Evolutionary conservation across 1,140 invertebrate genomes (phyloP).

Genomic region (Hetaerina americana): DNA sequence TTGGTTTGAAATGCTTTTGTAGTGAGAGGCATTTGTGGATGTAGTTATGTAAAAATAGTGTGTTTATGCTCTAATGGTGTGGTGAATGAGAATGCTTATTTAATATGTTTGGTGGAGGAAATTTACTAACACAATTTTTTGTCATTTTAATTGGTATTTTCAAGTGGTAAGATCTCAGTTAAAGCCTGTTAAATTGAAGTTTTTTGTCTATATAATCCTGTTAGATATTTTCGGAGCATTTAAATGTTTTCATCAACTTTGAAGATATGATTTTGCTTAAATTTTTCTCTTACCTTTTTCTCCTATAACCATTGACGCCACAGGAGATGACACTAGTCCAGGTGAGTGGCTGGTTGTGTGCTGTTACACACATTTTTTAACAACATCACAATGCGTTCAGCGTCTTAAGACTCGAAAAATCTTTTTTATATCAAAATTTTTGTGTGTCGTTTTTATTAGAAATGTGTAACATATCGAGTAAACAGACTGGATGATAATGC

Average conservation of each 20-base stretch:
- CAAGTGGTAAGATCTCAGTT: no score
- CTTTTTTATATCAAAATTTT: no score
- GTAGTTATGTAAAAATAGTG: background rate
- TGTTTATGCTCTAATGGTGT: constrained; percentile 2
- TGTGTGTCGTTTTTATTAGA: no score
- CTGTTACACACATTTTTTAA: background rate
- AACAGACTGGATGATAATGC: no score
- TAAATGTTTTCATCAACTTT: no score
- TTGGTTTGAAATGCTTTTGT: background rate
- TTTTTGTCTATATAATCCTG: no score
- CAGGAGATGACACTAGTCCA: constrained; percentile 8
- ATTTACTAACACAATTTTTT: background rate
- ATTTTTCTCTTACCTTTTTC: background rate
- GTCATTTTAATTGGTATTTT: no score
- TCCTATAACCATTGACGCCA: background rate
- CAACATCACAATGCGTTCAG: no score
- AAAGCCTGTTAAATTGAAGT: no score
- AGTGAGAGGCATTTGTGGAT: constrained; percentile 2
- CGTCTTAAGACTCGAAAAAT: no score
- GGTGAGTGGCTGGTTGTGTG: constrained; percentile 1
- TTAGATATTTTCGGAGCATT: no score
- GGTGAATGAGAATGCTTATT: constrained; percentile 1
- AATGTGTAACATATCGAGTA: no score
- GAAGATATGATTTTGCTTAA: background rate
- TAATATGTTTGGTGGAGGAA: background rate